Base-by-base conservation (phyloP, 2,888 invertebrate genomes). In the Exephanes ischioxanthus region DNA sequence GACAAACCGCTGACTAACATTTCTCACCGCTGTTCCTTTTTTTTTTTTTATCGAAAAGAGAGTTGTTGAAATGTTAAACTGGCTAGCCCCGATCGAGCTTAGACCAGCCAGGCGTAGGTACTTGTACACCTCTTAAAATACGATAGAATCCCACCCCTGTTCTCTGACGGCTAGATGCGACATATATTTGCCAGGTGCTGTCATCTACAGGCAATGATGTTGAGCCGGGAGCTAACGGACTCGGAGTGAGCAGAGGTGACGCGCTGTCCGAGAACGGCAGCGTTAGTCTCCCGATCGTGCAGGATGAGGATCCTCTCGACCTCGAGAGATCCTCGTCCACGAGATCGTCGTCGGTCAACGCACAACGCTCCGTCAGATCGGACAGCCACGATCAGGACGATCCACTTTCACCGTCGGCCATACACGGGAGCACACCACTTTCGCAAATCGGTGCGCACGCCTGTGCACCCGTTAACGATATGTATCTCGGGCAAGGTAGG, bases 361-460 rank as follows among this genome's bases (percentile, higher is more conserved):
- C 90, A 80, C 92, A 93, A 73, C 93, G 90, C 73, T 93, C 92
- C 72, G 89, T 90, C 87, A 91, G 92, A 91, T 92, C 93, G 78
- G 92, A 88, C 87, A 93, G 91, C 85, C 93, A 93, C 86, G 93
- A 93, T 85, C 92, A 91, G 70, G 93, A 93, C 78, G 92, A 93
- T 88, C 92, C 93, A 55, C 91, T 94, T 66, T 94, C 94, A 82
- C 94, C 94, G 55, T 93, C 94, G 48, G 92, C 97, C 88, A 96
- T 98, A 76, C 97, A 97, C 93, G 98, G 98, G 55, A 97, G 97
- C 89, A 98, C 98, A 76, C 98, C 98, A 0, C 96, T 98, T 78
- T 97, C 97, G 67, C 97, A 98, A 94, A 98, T 98, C 89, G 98
- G 98, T 80, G 96, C 97, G 83, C 96, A 96, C 90, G 94, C 96